phyloP scores from a whole-genome alignment of 2,113 vertebrate genomes.

The Platysternon megacephalum region DNA sequence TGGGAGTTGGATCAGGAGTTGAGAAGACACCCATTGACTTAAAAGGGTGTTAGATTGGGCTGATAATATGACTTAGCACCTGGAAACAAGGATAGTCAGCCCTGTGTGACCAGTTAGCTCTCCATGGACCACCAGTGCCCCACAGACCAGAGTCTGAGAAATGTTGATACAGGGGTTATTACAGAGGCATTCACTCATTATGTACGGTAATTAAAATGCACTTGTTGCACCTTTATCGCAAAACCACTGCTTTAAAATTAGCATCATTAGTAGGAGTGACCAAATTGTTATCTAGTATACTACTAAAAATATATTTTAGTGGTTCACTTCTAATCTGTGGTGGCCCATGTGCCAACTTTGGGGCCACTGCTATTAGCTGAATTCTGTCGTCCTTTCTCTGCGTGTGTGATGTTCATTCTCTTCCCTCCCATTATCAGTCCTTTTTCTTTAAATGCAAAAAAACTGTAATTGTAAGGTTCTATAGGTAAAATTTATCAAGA shows the following conservation, averaged over 20 bases:
- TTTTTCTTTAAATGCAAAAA: neutral
- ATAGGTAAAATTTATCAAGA: neutral
- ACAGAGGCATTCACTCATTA: neutral
- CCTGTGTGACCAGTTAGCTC: neutral
- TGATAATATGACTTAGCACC: neutral
- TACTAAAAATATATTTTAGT: neutral
- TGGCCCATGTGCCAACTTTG: neutral
- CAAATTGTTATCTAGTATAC: neutral
- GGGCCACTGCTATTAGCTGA: rapidly evolving
- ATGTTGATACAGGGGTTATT: neutral
- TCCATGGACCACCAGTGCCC: neutral
- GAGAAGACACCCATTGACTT: neutral
- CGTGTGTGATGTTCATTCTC: neutral
- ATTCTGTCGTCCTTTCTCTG: neutral
- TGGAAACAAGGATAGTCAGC: rapidly evolving
- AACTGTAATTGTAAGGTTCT: neutral
- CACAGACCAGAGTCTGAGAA: neutral
- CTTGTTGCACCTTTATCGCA: neutral
- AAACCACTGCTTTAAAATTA: neutral
- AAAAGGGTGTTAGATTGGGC: neutral
- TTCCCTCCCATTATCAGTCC: neutral
- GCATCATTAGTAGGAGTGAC: neutral
- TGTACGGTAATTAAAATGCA: neutral
- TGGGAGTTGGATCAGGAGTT: neutral
- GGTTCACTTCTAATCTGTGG: neutral